phyloP scores from a whole-genome alignment of 2,888 invertebrate genomes.

The Lasioglossum oenotherae region DNA sequence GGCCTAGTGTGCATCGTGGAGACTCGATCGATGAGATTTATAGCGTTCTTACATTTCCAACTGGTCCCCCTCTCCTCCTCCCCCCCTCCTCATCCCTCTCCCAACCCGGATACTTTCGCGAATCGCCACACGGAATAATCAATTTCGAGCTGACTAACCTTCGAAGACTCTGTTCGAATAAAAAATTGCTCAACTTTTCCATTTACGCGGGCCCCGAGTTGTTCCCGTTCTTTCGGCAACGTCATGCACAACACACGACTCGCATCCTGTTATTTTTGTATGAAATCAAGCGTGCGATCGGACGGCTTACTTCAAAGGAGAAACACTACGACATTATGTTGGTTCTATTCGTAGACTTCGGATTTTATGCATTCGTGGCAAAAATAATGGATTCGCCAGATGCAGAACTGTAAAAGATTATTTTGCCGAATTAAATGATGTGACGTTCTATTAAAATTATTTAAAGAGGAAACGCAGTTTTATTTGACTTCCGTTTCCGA shows the following conservation, averaged over 20 bases:
- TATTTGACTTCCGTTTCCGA: neutral
- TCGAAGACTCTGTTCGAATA: slow-evolving; percentile 4
- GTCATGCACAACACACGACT: neutral
- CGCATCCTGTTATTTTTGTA: neutral
- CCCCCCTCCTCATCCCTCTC: too few relatives aligned
- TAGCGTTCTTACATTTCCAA: neutral
- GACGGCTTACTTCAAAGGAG: neutral
- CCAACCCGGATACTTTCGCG: neutral
- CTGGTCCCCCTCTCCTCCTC: neutral
- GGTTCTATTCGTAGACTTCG: neutral
- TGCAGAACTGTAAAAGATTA: neutral
- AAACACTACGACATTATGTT: neutral
- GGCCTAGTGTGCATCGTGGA: neutral
- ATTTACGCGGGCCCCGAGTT: neutral
- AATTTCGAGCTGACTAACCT: neutral
- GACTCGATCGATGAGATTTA: slow-evolving; percentile 27
- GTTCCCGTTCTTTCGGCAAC: neutral
- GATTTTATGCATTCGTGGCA: neutral
- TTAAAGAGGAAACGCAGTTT: neutral
- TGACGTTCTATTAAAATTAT: neutral
- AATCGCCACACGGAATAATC: neutral
- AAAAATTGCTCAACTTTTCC: neutral
- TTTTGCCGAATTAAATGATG: neutral
- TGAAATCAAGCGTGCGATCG: neutral
- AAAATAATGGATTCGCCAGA: neutral